Conservation (phyloP, 2,113 vertebrate genomes). For the Gasterosteus nipponicus region DNA sequence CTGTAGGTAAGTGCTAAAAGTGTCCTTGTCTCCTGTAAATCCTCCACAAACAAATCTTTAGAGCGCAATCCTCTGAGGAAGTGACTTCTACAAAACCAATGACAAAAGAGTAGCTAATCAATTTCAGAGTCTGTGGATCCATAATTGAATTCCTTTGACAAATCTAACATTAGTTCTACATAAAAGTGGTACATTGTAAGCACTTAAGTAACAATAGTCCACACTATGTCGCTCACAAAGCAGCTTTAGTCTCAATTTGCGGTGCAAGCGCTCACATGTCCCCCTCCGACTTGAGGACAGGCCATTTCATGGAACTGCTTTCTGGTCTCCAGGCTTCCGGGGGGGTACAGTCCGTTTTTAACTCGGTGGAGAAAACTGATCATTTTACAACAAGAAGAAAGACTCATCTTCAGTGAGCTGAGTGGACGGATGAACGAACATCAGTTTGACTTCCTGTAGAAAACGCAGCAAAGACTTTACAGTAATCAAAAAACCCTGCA, state of each 20-base stretch:
- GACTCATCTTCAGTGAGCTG: constrained; percentile 20
- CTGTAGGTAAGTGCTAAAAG: background rate
- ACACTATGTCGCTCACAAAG: background rate
- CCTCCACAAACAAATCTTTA: background rate
- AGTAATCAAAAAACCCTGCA: constrained; percentile 61
- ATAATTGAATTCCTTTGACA: constrained; percentile 2
- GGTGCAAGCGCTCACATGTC: constrained; percentile 3
- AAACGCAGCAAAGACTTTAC: constrained; percentile 53
- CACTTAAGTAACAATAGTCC: background rate
- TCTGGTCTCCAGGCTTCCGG: background rate
- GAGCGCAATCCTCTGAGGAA: background rate
- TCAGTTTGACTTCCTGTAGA: constrained; percentile 33
- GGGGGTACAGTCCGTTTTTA: constrained; percentile 1
- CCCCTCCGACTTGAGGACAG: background rate
- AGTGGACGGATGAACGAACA: constrained; percentile 9
- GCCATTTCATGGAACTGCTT: background rate
- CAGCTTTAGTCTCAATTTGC: background rate
- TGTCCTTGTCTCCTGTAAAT: background rate
- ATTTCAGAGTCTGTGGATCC: background rate
- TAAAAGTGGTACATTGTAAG: background rate
- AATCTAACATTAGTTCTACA: background rate
- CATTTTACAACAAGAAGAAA: constrained; percentile 1
- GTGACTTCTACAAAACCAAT: background rate
- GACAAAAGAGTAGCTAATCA: background rate
- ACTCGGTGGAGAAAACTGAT: constrained; percentile 9